Conservation (phyloP, 2,888 invertebrate species). For the Nomada goodeniana region DNA sequence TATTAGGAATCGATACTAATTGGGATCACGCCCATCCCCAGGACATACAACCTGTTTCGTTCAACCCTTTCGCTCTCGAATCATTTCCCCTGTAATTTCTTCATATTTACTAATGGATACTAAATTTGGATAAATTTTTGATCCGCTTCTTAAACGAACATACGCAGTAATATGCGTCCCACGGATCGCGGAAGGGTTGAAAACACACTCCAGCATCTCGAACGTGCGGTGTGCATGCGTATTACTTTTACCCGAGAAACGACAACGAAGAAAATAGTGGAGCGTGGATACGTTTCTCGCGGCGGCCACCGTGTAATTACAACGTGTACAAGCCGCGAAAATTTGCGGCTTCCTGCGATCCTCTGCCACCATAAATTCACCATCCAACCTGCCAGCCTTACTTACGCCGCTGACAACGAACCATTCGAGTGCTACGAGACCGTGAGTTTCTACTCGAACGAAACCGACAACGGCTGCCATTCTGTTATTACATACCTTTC, state of each 20-base stretch:
- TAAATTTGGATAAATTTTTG: too few relatives aligned
- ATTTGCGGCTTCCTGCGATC: conserved; percentile 67
- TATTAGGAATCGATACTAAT: too few relatives aligned
- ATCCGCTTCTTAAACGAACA: too few relatives aligned
- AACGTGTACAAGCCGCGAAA: conserved; percentile 58
- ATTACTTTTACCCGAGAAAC: conserved; percentile 33
- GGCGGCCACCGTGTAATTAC: conserved; percentile 56
- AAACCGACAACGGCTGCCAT: conserved; percentile 11
- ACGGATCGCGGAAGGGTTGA: too few relatives aligned
- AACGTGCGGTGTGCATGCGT: not conserved
- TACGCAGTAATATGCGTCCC: too few relatives aligned
- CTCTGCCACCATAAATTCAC: conserved; percentile 58
- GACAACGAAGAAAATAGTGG: conserved; percentile 2
- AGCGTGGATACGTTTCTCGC: conserved; percentile 32
- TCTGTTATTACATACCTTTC: conserved; percentile 10
- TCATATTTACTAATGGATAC: too few relatives aligned
- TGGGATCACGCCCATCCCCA: not conserved
- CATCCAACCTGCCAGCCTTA: conserved; percentile 23
- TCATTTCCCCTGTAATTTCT: too few relatives aligned
- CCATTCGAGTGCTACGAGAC: not conserved
- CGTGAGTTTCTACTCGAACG: conserved; percentile 15
- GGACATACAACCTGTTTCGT: too few relatives aligned
- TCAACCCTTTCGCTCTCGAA: too few relatives aligned
- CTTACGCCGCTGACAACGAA: conserved; percentile 30
- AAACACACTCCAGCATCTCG: conserved; percentile 7